These are phyloP conservation scores for Coranthus polyacanthus DNA, from an alignment of 2,797 vertebrate genomes.

Conservation along the genomic window DNA sequence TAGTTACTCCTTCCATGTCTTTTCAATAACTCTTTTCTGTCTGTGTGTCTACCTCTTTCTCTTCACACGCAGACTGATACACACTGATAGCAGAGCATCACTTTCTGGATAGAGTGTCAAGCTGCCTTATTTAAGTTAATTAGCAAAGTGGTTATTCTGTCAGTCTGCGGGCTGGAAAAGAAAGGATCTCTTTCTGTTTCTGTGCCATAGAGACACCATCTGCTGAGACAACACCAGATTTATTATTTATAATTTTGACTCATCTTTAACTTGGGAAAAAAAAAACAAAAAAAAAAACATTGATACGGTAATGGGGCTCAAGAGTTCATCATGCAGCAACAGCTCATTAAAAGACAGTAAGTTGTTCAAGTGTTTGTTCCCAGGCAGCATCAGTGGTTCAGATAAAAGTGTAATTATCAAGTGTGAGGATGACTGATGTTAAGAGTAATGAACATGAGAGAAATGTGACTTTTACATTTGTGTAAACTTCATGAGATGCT, in stretches of 20 bases:
- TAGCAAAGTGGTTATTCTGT: conserved; percentile 56
- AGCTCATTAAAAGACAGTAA: conserved; percentile 32
- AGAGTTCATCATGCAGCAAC: conserved; percentile 14
- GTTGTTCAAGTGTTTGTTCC: conserved; percentile 9
- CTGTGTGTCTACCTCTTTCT: not conserved
- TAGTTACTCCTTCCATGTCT: conserved; percentile 34
- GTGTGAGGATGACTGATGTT: conserved; percentile 3
- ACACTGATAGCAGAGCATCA: conserved; percentile 21
- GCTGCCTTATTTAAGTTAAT: conserved; percentile 63
- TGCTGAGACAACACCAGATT: conserved; percentile 41
- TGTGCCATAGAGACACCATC: conserved; percentile 56
- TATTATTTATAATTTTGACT: conserved; percentile 16
- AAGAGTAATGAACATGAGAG: not conserved
- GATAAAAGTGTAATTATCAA: conserved; percentile 8
- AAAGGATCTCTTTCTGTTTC: conserved; percentile 31
- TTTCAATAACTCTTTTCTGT: conserved; percentile 15
- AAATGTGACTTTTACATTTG: not conserved
- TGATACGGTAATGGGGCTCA: not conserved
- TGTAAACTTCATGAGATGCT: not conserved
- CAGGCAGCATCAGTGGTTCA: not conserved
- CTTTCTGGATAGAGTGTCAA: conserved; percentile 39
- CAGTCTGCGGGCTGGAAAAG: conserved; percentile 44
- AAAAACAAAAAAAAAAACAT: conserved; percentile 19
- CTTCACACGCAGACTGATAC: conserved; percentile 5
- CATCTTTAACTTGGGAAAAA: conserved; percentile 20